Evolutionary conservation across 2,797 vertebrate species (phyloP).

Genomic region (Gouania willdenowi): DNA sequence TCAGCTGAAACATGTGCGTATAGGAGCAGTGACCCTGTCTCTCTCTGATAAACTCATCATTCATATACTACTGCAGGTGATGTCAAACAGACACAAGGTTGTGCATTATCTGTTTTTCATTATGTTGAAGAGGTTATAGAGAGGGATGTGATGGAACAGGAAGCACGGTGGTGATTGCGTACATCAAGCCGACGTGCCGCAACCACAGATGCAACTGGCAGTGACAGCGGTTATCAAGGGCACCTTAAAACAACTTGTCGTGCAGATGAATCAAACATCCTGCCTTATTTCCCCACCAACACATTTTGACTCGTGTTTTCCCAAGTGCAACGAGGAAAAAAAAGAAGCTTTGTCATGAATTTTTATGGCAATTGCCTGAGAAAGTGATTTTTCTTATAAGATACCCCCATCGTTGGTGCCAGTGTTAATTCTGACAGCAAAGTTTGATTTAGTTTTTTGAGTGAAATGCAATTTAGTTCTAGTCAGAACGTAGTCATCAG

Average conservation of each 20-base stretch:
- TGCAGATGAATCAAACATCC: background rate
- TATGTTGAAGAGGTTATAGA: constrained; percentile 47
- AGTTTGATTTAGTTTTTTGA: too few relatives aligned
- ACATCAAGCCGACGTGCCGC: constrained; percentile 35
- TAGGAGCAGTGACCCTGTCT: constrained; percentile 11
- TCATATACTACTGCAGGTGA: constrained; percentile 57
- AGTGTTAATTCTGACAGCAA: too few relatives aligned
- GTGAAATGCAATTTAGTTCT: too few relatives aligned
- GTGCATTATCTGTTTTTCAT: constrained; percentile 51
- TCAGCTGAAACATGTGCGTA: background rate
- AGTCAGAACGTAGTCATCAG: too few relatives aligned
- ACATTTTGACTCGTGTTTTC: background rate
- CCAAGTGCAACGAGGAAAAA: background rate
- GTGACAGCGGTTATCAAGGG: constrained; percentile 35
- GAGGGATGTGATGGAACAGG: constrained; percentile 14
- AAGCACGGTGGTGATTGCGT: constrained; percentile 37
- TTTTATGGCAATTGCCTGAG: constrained; percentile 14
- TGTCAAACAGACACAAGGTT: constrained; percentile 58
- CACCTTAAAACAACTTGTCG: background rate
- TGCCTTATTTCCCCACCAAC: too few relatives aligned
- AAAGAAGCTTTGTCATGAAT: background rate
- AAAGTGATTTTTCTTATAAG: too few relatives aligned
- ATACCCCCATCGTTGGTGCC: too few relatives aligned
- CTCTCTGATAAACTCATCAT: constrained; percentile 54
- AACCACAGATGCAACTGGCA: constrained; percentile 19